These are phyloP conservation scores for Chrysoperla carnea DNA, from an alignment of 1,140 invertebrate genomes.

Conservation along the genomic window DNA sequence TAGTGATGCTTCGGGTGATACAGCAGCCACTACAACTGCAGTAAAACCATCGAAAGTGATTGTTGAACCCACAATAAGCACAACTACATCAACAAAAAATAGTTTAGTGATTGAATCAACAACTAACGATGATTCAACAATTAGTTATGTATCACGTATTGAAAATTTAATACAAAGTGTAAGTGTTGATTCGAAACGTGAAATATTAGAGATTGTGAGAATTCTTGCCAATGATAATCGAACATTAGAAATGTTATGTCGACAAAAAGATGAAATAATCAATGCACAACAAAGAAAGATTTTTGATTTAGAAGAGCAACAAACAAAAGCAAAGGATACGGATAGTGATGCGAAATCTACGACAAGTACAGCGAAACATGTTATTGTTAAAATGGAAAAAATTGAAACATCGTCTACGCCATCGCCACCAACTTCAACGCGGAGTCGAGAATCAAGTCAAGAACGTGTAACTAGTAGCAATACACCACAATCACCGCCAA, in stretches of 20 bases:
- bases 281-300: not conserved
- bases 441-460: not conserved
- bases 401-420: no score
- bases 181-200: not conserved
- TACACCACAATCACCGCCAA: not conserved
- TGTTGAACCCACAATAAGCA: conserved; percentile 14
- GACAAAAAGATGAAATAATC: not conserved
- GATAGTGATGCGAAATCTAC: no score
- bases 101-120: not conserved
- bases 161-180: not conserved
- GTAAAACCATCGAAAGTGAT: conserved; percentile 10
- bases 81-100: conserved; percentile 6
- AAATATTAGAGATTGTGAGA: not conserved
- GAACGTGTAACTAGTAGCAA: not conserved
- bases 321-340: no score
- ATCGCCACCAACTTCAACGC: no score
- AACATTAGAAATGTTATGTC: not conserved
- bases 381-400: no score
- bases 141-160: not conserved
- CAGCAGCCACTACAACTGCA: not conserved
- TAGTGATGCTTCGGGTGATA: conserved; percentile 14
- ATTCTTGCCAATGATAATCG: not conserved
- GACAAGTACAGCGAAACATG: no score
- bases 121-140: not conserved
- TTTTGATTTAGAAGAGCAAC: not conserved